Conservation (phyloP, 2,888 invertebrate species). For the Ditula angustiorana region DNA sequence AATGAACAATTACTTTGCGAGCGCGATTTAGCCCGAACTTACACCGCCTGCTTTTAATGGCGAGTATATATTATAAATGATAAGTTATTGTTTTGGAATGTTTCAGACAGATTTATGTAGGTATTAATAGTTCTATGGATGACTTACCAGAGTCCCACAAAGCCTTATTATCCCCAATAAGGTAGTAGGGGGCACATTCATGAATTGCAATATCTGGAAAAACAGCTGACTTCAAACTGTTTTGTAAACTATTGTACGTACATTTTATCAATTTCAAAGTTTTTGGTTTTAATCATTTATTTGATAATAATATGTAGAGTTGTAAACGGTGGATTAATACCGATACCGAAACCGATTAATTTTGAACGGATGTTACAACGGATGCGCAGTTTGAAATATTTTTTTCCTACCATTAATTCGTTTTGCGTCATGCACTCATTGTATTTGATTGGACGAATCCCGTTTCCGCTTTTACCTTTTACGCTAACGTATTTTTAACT, state of each 20-base stretch:
- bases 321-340: background rate
- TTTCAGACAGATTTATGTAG: background rate
- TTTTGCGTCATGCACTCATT: slow-evolving; percentile 5
- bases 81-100: too few relatives aligned
- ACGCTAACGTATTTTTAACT: background rate
- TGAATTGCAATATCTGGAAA: slow-evolving; percentile 9
- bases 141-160: background rate
- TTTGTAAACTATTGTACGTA: background rate
- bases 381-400: background rate
- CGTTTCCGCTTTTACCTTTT: background rate
- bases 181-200: background rate
- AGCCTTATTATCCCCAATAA: background rate
- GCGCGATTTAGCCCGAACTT: too few relatives aligned
- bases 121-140: background rate
- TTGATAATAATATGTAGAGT: background rate
- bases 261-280: too few relatives aligned
- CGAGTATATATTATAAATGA: too few relatives aligned
- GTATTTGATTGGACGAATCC: background rate
- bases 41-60: too few relatives aligned
- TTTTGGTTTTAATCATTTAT: background rate
- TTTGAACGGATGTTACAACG: background rate
- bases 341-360: background rate
- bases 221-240: slow-evolving; percentile 6
- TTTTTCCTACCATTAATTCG: background rate
- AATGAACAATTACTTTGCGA: too few relatives aligned